Percentiles rank a stretch among this genome's conserved stretches.
Evolutionary conservation across 2,888 invertebrate genomes (phyloP).

Genomic region (Drosophila neonasuta): DNA sequence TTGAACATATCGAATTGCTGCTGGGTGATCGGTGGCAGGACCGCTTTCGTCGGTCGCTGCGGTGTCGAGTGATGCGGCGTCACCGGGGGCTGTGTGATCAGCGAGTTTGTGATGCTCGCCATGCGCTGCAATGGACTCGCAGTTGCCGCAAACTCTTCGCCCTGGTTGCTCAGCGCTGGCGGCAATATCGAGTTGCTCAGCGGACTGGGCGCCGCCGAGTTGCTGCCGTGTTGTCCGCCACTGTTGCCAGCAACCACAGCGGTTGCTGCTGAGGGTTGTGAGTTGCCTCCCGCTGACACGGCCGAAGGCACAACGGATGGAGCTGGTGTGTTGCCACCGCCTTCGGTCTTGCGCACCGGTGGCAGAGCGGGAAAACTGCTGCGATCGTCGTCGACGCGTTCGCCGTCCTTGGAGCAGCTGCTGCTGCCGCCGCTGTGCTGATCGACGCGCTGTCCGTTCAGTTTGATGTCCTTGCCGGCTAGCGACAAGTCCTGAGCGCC

Average conservation of each 20-base stretch:
- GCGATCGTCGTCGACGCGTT: slow-evolving; percentile 49
- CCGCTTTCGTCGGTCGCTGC: slow-evolving; percentile 96
- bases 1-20: slow-evolving; percentile 99
- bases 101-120: slow-evolving; percentile 98
- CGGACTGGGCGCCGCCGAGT: slow-evolving; percentile 92
- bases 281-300: slow-evolving; percentile 20
- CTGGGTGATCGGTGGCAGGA: slow-evolving; percentile 98
- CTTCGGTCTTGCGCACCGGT: slow-evolving; percentile 89
- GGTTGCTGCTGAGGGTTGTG: neutral
- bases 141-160: slow-evolving; percentile 91
- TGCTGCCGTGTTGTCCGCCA: slow-evolving; percentile 78
- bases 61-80: slow-evolving; percentile 92
- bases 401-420: slow-evolving; percentile 66
- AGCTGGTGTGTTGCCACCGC: slow-evolving; percentile 85
- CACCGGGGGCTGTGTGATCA: slow-evolving; percentile 94
- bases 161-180: slow-evolving; percentile 89
- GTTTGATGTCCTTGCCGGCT: slow-evolving; percentile 84
- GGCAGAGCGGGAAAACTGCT: slow-evolving; percentile 40
- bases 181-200: slow-evolving; percentile 93
- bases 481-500: slow-evolving; percentile 92
- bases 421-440: slow-evolving; percentile 65
- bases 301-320: slow-evolving; percentile 51
- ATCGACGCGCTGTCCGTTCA: slow-evolving; percentile 82
- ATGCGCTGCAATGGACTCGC: slow-evolving; percentile 97
- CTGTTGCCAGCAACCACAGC: neutral